Conservation (phyloP, 2,797 vertebrate species). For the Enteromius paludinosus region DNA sequence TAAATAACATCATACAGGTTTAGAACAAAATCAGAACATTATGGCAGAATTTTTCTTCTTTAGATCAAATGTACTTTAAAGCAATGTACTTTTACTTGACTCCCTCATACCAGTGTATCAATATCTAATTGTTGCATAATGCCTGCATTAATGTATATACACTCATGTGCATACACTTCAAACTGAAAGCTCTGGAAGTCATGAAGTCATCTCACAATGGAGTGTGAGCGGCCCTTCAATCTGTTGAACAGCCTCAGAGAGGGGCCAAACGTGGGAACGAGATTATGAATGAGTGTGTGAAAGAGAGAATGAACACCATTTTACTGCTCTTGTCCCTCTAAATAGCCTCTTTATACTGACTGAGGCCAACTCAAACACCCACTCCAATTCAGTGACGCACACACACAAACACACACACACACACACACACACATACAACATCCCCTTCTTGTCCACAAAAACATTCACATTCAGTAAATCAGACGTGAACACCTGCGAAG, state of each 20-base stretch:
- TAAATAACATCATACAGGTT: background rate
- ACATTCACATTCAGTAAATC: slow-evolving; percentile 27
- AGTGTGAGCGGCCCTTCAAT: slow-evolving; percentile 53
- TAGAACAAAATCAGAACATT: background rate
- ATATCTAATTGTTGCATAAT: background rate
- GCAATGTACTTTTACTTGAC: background rate
- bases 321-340: slow-evolving; percentile 80
- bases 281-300: slow-evolving; percentile 61
- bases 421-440: slow-evolving; percentile 31
- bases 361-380: slow-evolving; percentile 60
- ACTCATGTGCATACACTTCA: slow-evolving; percentile 32
- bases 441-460: slow-evolving; percentile 30
- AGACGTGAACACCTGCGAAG: slow-evolving; percentile 1
- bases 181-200: slow-evolving; percentile 60
- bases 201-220: slow-evolving; percentile 66
- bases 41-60: background rate
- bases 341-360: slow-evolving; percentile 64
- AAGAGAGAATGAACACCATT: slow-evolving; percentile 82
- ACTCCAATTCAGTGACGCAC: slow-evolving; percentile 52
- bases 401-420: background rate
- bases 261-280: slow-evolving; percentile 59
- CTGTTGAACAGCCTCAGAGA: slow-evolving; percentile 50
- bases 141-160: slow-evolving; percentile 10
- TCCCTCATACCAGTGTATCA: background rate
- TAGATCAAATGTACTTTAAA: background rate